phyloP scores from a whole-genome alignment of 2,113 vertebrate species.

The Capreolus pygargus region DNA sequence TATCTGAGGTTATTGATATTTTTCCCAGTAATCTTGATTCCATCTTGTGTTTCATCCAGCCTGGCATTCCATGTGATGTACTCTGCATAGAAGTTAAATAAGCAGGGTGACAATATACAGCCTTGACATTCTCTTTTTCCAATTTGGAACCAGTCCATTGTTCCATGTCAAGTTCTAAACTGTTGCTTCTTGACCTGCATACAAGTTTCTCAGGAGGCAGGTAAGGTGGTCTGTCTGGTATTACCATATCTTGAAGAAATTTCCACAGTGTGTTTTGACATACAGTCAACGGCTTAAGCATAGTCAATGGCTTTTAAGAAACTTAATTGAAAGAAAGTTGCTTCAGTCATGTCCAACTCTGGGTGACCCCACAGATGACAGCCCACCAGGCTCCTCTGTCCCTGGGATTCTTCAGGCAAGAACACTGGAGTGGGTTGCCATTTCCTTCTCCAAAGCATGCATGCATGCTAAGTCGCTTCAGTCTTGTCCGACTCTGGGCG shows the following conservation, averaged over 20 bases:
- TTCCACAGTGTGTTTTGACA: background rate
- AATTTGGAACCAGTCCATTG: background rate
- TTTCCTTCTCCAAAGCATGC: too few relatives aligned
- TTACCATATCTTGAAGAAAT: background rate
- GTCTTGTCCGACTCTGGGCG: too few relatives aligned
- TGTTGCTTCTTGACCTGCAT: background rate
- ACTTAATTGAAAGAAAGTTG: background rate
- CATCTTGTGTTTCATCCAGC: background rate
- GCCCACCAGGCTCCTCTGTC: too few relatives aligned
- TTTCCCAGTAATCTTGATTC: background rate
- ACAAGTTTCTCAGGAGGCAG: background rate
- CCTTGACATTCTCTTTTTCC: background rate
- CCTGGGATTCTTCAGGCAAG: too few relatives aligned
- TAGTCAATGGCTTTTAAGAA: background rate
- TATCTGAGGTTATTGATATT: background rate
- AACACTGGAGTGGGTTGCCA: too few relatives aligned
- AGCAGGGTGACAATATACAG: background rate
- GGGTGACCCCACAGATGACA: too few relatives aligned
- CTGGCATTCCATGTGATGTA: background rate
- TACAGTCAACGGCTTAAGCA: background rate
- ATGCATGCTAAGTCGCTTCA: background rate
- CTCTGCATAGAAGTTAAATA: background rate
- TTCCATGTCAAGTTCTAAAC: background rate
- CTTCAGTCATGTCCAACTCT: too few relatives aligned
- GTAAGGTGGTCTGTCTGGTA: background rate